Evolutionary conservation across 2,888 invertebrate species (phyloP).

Genomic region (Balanococcus diminutus): DNA sequence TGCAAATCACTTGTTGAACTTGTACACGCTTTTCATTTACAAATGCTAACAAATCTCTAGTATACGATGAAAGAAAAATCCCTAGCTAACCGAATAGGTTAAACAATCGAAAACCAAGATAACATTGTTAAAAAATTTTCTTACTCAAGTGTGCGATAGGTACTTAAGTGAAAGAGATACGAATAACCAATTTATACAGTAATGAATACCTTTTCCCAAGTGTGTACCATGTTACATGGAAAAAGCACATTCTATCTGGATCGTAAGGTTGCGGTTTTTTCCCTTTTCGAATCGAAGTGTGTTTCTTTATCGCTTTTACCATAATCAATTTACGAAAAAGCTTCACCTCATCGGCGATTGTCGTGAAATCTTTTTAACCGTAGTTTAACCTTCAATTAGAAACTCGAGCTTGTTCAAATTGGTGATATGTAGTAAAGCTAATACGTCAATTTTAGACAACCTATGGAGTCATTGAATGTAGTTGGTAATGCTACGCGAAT

Average conservation of each 20-base stretch:
- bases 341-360: background rate
- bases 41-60: background rate
- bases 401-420: background rate
- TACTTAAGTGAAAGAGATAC: slow-evolving; percentile 5
- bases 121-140: background rate
- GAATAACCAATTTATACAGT: background rate
- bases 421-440: background rate
- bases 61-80: background rate
- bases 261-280: background rate
- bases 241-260: background rate
- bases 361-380: background rate
- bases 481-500: no score
- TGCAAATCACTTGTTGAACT: background rate
- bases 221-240: background rate
- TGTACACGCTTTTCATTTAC: background rate
- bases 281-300: background rate
- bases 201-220: slow-evolving; percentile 11
- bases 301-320: background rate
- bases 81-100: background rate
- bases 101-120: background rate
- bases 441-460: no score
- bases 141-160: background rate
- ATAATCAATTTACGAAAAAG: background rate
- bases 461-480: no score
- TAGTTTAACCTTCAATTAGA: background rate